phyloP scores from a whole-genome alignment of 2,113 vertebrate species.

The Equus quagga region DNA sequence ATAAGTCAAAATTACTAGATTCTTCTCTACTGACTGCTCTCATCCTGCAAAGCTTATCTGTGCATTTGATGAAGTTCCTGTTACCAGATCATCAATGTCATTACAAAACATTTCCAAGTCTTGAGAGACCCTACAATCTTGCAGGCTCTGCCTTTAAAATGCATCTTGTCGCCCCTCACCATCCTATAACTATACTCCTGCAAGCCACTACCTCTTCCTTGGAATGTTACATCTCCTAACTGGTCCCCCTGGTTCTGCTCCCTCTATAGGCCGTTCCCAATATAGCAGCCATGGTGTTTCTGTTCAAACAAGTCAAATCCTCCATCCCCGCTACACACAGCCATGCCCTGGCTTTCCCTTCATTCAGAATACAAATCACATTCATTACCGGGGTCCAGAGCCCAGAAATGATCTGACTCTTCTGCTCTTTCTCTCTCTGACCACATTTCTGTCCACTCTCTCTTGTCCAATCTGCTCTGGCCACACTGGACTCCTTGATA shows the following conservation, averaged over 20 bases:
- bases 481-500: background rate
- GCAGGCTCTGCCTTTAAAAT: conserved; percentile 33
- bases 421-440: background rate
- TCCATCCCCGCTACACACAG: background rate
- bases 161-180: background rate
- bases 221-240: background rate
- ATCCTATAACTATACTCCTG: background rate
- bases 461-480: background rate
- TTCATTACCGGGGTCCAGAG: background rate
- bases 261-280: background rate
- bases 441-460: background rate
- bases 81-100: background rate
- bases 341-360: background rate
- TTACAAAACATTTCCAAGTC: background rate
- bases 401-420: background rate
- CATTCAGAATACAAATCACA: background rate
- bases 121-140: conserved; percentile 2
- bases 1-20: conserved; percentile 8
- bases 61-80: background rate
- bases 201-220: background rate
- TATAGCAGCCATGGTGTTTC: background rate
- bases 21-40: background rate
- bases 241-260: background rate
- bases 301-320: background rate
- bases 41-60: background rate